Percentiles rank a stretch among this genome's conserved stretches.
Conservation (phyloP, 2,888 invertebrate species). For the Mythimna vitellina region DNA sequence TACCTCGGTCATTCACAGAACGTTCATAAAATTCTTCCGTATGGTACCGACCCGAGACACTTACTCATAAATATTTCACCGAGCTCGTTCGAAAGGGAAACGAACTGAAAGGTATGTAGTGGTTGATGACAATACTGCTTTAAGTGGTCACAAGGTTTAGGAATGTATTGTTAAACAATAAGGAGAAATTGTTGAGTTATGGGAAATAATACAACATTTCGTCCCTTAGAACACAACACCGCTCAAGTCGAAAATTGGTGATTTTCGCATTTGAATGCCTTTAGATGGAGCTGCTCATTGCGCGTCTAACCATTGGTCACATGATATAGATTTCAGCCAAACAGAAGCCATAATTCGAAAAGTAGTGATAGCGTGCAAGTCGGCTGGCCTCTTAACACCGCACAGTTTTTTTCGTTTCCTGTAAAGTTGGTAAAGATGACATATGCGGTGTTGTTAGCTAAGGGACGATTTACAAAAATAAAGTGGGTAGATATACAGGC, state of each 20-base stretch:
- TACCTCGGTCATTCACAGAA: slow-evolving; percentile 26
- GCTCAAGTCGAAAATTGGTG: too few relatives aligned
- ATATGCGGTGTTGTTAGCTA: too few relatives aligned
- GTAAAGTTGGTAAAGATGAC: too few relatives aligned
- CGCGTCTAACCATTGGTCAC: too few relatives aligned
- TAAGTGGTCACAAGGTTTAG: slow-evolving; percentile 21
- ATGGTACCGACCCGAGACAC: slow-evolving; percentile 18
- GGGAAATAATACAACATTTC: neutral
- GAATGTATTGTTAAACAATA: slow-evolving; percentile 15
- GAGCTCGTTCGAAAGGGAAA: slow-evolving; percentile 49
- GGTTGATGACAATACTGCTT: slow-evolving; percentile 22
- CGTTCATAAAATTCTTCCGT: slow-evolving; percentile 41
- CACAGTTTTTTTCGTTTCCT: too few relatives aligned
- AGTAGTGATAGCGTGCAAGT: too few relatives aligned
- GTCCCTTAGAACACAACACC: too few relatives aligned
- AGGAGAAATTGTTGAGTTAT: slow-evolving; percentile 18
- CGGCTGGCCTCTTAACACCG: too few relatives aligned
- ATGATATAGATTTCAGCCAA: too few relatives aligned
- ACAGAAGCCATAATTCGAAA: too few relatives aligned
- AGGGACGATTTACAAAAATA: neutral
- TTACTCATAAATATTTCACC: slow-evolving; percentile 61
- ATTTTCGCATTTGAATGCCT: too few relatives aligned
- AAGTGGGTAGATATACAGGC: neutral
- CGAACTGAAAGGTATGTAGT: slow-evolving; percentile 50
- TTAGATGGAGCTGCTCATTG: too few relatives aligned